Conservation (phyloP, 1,140 invertebrate genomes). For the Oreohelix idahoensis region DNA sequence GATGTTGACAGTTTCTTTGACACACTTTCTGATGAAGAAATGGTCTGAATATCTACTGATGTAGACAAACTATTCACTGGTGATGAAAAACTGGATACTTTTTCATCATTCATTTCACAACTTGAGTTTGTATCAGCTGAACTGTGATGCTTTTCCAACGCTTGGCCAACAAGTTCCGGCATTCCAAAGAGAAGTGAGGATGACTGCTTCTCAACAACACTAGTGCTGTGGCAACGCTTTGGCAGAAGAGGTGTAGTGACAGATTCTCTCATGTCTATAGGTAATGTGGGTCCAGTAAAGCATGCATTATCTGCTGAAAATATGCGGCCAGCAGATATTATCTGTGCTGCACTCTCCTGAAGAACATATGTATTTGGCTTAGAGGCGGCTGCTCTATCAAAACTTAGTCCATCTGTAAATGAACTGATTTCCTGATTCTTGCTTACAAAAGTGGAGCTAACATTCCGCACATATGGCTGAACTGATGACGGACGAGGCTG, state of each 20-base stretch:
- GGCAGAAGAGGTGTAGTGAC: not conserved
- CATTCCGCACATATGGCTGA: not conserved
- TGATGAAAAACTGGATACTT: not conserved
- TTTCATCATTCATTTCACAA: not conserved
- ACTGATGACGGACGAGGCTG: conserved; percentile 13
- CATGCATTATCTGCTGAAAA: not conserved
- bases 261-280: not conserved
- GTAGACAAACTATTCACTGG: not conserved
- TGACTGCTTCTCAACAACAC: conserved; percentile 19
- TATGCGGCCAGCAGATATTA: too few species aligned
- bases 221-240: conserved; percentile 25
- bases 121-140: not conserved
- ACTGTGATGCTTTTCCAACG: not conserved
- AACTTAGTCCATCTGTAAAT: not conserved
- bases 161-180: not conserved
- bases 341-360: not conserved
- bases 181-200: not conserved
- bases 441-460: not conserved
- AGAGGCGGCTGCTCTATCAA: not conserved
- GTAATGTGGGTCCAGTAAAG: not conserved
- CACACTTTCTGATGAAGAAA: not conserved
- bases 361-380: not conserved
- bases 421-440: not conserved
- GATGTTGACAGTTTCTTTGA: not conserved
- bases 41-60: not conserved